Evolutionary conservation across 2,888 invertebrate genomes (phyloP), one percentile per base, ranked within the genome.

Genomic region (Folsomia manolachei): DNA sequence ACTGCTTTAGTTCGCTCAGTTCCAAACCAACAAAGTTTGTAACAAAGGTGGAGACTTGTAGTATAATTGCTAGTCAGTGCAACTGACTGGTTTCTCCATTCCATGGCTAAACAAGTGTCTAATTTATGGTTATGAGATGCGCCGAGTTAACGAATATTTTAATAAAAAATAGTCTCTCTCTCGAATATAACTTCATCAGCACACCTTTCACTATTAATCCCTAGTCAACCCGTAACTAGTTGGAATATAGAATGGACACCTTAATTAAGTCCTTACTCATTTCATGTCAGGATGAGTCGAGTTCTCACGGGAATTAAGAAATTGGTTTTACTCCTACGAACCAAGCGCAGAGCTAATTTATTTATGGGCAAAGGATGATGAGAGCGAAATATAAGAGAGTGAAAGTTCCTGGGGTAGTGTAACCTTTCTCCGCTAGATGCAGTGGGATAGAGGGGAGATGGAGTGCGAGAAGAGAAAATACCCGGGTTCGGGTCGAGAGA

Each of bases 71-170:
- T 18, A 11, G 51, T 9, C 9, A 11, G 18, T 51, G 51, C 51
- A 51, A 11, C 18, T 9, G 51, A 7, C n/a, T 56, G 56, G 11
- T 14, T 56, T n/a, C n/a, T n/a, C n/a, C n/a, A n/a, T n/a, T n/a
- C n/a, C n/a, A 19, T 56, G 11, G 56, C 56, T 56, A 63, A 63
- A 63, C 63, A 63, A 63, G 63, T 63, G 1, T 21, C 11, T 63
- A 63, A 63, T 63, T 63, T 63, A 63, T 63, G 63, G 27, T 63
- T 63, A 63, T 63, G 25, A 63, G 25, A 63, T 63, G 26, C 63
- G 18, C 63, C 2, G 25, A 63, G 63, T 63, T 63, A 26, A 25
- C 27, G 18, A 27, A 63, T 25, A 27, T 63, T 63, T 63, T 63
- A 63, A 63, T 63, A 63, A 63, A 19, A 56, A 56, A 56, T 56